A percentile compares a stretch with the other conserved stretches of the same genome.
These are phyloP conservation scores for Drosophila biarmipes DNA, from an alignment of 1,140 invertebrate species.

Conservation along the genomic window DNA sequence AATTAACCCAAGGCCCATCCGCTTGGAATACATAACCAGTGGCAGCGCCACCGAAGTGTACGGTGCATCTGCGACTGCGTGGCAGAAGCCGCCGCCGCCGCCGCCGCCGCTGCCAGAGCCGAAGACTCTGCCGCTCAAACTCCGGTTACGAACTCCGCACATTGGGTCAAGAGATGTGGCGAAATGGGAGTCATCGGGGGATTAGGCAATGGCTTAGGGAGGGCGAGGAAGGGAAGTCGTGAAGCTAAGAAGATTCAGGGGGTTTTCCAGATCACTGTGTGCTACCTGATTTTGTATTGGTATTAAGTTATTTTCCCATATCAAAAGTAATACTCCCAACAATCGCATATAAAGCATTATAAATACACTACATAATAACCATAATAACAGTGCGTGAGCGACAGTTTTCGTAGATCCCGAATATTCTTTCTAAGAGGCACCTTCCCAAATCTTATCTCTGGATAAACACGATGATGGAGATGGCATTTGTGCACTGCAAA, in stretches of 20 bases:
- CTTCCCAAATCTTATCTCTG: slow-evolving; percentile 18
- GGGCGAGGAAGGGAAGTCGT: background rate
- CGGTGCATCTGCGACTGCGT: slow-evolving; percentile 40
- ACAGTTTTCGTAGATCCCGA: background rate
- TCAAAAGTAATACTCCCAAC: no score
- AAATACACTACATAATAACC: no score
- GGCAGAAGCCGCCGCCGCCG: slow-evolving; percentile 39
- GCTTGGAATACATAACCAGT: slow-evolving; percentile 29
- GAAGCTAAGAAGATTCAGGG: no score
- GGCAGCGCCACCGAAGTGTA: slow-evolving; percentile 12
- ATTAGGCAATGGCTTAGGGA: background rate
- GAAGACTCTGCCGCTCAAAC: slow-evolving; percentile 32
- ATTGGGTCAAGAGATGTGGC: slow-evolving; percentile 19
- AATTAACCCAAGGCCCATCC: slow-evolving; percentile 8
- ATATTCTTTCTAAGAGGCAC: background rate
- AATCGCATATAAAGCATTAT: no score
- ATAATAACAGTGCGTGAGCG: no score
- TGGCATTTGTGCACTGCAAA: slow-evolving; percentile 21
- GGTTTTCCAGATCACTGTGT: no score
- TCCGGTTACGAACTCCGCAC: slow-evolving; percentile 12
- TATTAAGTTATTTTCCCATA: no score
- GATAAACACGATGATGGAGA: slow-evolving; percentile 25
- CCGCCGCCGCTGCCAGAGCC: slow-evolving; percentile 25
- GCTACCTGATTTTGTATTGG: no score
- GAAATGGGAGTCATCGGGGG: background rate